phyloP scores from a whole-genome alignment of 1,140 invertebrate species.

The Zaprionus nigranus region DNA sequence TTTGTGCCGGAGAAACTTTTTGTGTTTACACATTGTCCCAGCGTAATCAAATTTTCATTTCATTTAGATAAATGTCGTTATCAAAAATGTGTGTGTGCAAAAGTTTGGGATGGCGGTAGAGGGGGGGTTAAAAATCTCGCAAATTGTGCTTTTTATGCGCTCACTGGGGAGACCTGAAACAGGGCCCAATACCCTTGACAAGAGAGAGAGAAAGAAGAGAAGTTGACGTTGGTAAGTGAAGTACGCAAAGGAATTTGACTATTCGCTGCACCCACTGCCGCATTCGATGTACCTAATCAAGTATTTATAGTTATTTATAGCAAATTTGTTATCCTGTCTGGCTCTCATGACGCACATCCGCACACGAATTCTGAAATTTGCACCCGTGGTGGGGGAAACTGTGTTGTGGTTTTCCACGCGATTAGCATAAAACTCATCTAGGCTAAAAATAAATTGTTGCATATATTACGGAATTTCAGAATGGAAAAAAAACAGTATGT shows the following conservation, averaged over 20 bases:
- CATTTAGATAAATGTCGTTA: constrained; percentile 3
- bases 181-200: neutral
- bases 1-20: neutral
- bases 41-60: constrained; percentile 10
- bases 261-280: neutral
- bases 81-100: constrained; percentile 1
- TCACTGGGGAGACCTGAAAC: neutral
- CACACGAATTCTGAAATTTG: constrained; percentile 5
- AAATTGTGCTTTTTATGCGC: constrained; percentile 7
- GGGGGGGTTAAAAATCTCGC: neutral
- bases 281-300: neutral
- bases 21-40: constrained; percentile 10
- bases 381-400: neutral
- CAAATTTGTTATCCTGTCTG: neutral
- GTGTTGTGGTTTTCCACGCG: constrained; percentile 2
- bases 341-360: neutral
- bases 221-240: neutral
- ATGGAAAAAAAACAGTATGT: neutral
- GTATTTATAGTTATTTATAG: constrained; percentile 9
- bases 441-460: constrained; percentile 2
- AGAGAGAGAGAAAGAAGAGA: neutral
- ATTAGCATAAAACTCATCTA: constrained; percentile 4
- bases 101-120: neutral
- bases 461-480: constrained; percentile 5
- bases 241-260: neutral